A percentile compares a stretch with the other conserved stretches of the same genome.
These are phyloP conservation scores for Sarcophaga peregrina DNA, from an alignment of 1,140 invertebrate species.

Conservation along the genomic window DNA sequence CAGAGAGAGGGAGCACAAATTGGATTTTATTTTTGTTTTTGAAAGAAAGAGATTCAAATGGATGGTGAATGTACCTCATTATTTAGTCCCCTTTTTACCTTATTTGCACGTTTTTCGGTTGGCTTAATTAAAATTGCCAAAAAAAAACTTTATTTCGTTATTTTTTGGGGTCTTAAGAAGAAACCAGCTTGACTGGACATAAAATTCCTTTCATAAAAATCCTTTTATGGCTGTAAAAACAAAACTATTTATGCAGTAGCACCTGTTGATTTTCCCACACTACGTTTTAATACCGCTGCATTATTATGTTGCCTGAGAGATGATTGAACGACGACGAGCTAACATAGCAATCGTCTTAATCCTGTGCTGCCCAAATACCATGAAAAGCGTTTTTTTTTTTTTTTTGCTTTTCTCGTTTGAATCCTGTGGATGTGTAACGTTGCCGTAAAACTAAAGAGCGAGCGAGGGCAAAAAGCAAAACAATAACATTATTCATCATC, in stretches of 20 bases:
- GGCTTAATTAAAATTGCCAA: neutral
- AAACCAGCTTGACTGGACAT: constrained; percentile 34
- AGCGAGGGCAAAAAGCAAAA: no score
- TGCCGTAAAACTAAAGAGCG: neutral
- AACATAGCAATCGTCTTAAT: constrained; percentile 34
- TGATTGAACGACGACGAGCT: neutral
- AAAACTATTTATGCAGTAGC: constrained; percentile 47
- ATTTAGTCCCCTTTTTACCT: neutral
- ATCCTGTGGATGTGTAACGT: constrained; percentile 28
- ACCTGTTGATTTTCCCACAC: constrained; percentile 64
- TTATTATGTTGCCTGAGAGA: neutral
- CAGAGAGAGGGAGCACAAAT: no score
- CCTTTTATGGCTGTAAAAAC: constrained; percentile 14
- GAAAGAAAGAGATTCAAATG: neutral
- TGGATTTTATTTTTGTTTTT: neutral
- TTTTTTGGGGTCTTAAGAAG: constrained; percentile 9
- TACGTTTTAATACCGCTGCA: constrained; percentile 12
- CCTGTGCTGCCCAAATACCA: neutral
- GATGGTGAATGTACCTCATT: neutral
- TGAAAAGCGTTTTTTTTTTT: neutral
- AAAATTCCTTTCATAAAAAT: constrained; percentile 34
- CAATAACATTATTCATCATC: neutral
- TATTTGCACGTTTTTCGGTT: neutral
- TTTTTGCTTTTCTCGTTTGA: no score
- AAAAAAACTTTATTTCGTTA: neutral